These are phyloP conservation scores for Athalia rosae DNA, from an alignment of 2,888 invertebrate genomes.

Conservation along the genomic window DNA sequence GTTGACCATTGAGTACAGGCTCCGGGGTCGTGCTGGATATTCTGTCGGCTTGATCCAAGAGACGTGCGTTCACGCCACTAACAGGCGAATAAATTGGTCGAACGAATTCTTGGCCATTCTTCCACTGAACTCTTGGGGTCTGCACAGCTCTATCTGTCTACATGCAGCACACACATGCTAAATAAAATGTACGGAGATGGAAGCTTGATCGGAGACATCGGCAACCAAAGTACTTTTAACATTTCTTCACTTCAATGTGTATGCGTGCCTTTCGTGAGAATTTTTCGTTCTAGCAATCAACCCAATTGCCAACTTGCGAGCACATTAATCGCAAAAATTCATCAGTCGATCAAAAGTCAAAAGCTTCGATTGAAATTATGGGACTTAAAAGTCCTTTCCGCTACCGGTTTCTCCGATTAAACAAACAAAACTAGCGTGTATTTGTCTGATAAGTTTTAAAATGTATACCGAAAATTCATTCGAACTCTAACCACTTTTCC, in stretches of 20 bases:
- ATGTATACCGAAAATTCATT: no score
- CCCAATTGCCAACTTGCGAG: no score
- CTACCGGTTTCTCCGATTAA: conserved; percentile 28
- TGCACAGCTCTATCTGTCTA: conserved; percentile 68
- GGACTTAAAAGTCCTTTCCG: background rate
- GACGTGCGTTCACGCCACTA: conserved; percentile 67
- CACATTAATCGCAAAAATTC: no score
- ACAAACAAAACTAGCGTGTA: conserved; percentile 34
- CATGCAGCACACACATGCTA: conserved; percentile 73
- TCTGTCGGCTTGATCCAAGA: conserved; percentile 69
- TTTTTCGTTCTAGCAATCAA: background rate
- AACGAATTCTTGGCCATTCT: conserved; percentile 70
- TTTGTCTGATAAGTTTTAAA: background rate
- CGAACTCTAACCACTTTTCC: no score
- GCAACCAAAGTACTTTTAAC: conserved; percentile 24
- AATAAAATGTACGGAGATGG: conserved; percentile 52
- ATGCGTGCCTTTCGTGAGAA: conserved; percentile 7
- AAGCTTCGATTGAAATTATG: background rate
- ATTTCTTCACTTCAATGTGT: background rate
- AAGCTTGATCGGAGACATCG: conserved; percentile 34
- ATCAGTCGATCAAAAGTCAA: no score
- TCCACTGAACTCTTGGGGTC: conserved; percentile 68
- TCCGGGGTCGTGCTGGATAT: conserved; percentile 68
- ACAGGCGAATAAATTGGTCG: conserved; percentile 66
- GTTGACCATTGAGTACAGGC: conserved; percentile 64